A percentile compares a stretch with the other conserved stretches of the same genome.
phyloP scores from a whole-genome alignment of 2,888 invertebrate genomes.

The Xanthorhoe spadicearia region DNA sequence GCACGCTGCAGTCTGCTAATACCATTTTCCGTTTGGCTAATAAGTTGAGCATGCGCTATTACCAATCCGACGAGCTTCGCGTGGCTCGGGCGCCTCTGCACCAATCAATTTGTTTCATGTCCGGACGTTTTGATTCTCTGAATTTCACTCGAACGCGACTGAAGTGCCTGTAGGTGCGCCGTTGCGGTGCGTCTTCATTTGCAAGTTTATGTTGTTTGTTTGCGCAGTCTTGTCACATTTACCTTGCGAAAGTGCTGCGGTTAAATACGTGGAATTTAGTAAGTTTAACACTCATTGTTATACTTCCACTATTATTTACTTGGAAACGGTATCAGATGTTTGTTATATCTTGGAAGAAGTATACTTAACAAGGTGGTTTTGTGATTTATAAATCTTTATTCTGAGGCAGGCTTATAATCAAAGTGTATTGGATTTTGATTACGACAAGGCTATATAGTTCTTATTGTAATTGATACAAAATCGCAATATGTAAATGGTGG shows the following conservation, averaged over 20 bases:
- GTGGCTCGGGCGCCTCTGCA: constrained; percentile 70
- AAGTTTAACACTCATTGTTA: constrained; percentile 36
- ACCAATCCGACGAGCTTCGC: constrained; percentile 79
- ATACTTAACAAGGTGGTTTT: neutral
- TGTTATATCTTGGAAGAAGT: no score
- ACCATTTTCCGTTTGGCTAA: constrained; percentile 83
- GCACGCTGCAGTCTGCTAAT: constrained; percentile 72
- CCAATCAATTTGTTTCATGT: constrained; percentile 82
- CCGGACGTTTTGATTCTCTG: constrained; percentile 79
- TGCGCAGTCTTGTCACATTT: constrained; percentile 56
- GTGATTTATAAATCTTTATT: neutral
- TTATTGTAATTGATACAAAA: constrained; percentile 77
- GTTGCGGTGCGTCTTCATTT: constrained; percentile 74
- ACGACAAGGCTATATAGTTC: constrained; percentile 54
- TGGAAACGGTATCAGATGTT: neutral
- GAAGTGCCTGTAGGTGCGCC: constrained; percentile 51
- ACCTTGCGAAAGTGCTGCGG: constrained; percentile 49
- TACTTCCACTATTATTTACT: constrained; percentile 22
- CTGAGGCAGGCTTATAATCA: neutral
- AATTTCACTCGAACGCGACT: constrained; percentile 67
- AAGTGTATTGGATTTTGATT: constrained; percentile 42
- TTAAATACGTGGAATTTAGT: constrained; percentile 39
- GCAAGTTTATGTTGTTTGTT: constrained; percentile 70
- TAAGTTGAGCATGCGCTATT: constrained; percentile 84
- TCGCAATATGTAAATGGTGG: constrained; percentile 79